These are phyloP conservation scores for Sycobia sp. DNA, from an alignment of 1,140 invertebrate genomes.

Conservation along the genomic window DNA sequence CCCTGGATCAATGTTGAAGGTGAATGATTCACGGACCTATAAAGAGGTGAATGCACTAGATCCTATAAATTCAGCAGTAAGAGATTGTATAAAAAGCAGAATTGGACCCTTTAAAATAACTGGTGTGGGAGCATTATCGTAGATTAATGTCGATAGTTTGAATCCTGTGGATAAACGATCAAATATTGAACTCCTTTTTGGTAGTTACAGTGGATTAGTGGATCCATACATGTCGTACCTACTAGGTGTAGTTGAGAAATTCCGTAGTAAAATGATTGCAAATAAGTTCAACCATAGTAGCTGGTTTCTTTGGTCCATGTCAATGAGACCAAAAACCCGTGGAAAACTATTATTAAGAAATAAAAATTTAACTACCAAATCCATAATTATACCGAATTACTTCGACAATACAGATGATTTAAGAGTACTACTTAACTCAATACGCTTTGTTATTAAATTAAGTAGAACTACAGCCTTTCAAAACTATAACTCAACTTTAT, in stretches of 20 bases:
- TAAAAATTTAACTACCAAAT: conserved; percentile 56
- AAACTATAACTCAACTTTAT: conserved; percentile 48
- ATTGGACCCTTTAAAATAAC: too few relatives aligned
- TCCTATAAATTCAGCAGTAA: background rate
- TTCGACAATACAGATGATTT: conserved; percentile 62
- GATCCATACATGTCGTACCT: background rate
- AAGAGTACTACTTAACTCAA: conserved; percentile 59
- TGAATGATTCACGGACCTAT: conserved; percentile 1
- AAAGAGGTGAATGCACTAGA: background rate
- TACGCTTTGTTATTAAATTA: conserved; percentile 46
- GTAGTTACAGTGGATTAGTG: background rate
- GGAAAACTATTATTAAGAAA: conserved; percentile 5
- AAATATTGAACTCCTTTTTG: conserved; percentile 12
- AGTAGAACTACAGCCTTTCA: conserved; percentile 45
- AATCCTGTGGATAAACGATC: background rate
- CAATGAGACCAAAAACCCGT: background rate
- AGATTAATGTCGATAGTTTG: conserved; percentile 4
- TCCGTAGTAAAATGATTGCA: background rate
- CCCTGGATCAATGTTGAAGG: conserved; percentile 11
- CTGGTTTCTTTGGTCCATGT: background rate
- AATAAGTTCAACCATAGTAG: background rate
- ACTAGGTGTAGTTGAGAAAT: background rate
- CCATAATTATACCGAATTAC: conserved; percentile 70
- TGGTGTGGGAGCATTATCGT: background rate
- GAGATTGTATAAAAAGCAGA: conserved; percentile 1